phyloP scores from a whole-genome alignment of 2,113 vertebrate species.

The Taxidea taxus region DNA sequence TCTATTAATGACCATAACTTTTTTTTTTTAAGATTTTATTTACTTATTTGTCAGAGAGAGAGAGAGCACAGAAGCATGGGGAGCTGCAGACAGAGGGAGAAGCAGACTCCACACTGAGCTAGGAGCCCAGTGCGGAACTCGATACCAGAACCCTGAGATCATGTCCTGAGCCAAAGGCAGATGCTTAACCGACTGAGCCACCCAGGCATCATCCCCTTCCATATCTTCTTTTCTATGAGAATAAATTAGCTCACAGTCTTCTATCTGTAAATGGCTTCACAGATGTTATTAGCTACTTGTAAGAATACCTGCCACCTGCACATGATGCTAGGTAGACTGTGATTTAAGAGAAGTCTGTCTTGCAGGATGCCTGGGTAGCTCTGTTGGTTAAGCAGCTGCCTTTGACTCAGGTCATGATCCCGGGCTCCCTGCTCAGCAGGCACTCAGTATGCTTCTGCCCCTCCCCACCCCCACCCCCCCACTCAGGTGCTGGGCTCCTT shows the following conservation, averaged over 20 bases:
- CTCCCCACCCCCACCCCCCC: background rate
- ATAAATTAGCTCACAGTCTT: background rate
- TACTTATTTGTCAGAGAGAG: too few species aligned
- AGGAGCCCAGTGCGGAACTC: too few species aligned
- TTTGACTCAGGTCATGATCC: background rate
- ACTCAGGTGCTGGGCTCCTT: background rate
- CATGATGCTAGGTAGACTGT: background rate
- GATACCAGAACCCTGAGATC: too few species aligned
- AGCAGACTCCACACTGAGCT: too few species aligned
- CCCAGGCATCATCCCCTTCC: too few species aligned
- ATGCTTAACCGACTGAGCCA: too few species aligned
- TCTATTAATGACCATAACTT: background rate
- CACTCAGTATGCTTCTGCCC: background rate
- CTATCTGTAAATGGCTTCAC: background rate
- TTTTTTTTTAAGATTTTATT: too few species aligned
- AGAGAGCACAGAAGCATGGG: too few species aligned
- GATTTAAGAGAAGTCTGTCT: background rate
- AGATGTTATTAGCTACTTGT: background rate
- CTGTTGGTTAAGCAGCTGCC: background rate
- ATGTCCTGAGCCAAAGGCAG: too few species aligned
- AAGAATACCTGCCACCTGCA: background rate
- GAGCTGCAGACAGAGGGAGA: too few species aligned
- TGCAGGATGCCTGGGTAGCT: background rate
- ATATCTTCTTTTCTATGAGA: background rate
- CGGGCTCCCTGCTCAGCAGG: background rate